A percentile compares a stretch with the other conserved stretches of the same genome.
Evolutionary conservation across 2,113 vertebrate genomes (phyloP).

Genomic region (Indicator indicator): DNA sequence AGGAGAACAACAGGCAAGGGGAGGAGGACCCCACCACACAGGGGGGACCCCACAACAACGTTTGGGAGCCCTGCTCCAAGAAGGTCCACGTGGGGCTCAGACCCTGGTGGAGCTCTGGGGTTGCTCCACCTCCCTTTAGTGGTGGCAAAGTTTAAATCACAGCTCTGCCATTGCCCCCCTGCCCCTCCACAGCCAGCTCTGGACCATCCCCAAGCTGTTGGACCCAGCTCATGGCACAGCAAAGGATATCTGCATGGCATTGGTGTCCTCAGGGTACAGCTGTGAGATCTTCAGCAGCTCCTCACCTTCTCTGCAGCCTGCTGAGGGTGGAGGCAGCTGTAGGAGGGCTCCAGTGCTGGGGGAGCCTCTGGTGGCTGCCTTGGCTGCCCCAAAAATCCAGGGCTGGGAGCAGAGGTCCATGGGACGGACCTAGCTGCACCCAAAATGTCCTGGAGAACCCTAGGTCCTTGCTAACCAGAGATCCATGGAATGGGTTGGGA

Average conservation of each 20-base stretch:
- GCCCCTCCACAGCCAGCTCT: not conserved
- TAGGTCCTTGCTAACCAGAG: fast-evolving
- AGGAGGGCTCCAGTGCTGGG: not conserved
- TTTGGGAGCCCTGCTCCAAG: not conserved
- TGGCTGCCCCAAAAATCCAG: not conserved
- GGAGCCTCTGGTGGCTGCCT: fast-evolving
- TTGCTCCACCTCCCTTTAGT: not conserved
- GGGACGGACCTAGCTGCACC: not conserved
- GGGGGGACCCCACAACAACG: too few species aligned
- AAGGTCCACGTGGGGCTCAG: not conserved
- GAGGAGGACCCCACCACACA: too few species aligned
- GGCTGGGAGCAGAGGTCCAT: not conserved
- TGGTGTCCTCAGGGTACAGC: conserved; percentile 90
- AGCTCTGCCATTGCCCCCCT: not conserved
- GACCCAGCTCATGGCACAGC: too few species aligned
- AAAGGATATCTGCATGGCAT: conserved; percentile 94
- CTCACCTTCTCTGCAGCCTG: conserved; percentile 80
- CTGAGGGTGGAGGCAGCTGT: not conserved
- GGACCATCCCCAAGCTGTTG: not conserved
- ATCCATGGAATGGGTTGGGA: too few species aligned
- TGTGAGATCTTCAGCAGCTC: conserved; percentile 69
- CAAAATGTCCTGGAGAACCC: not conserved
- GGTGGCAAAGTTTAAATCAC: not conserved
- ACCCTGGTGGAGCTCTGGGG: fast-evolving
- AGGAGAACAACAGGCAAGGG: conserved; percentile 2